Evolutionary conservation across 2,113 vertebrate species (phyloP).

Genomic region (Hylia prasina): DNA sequence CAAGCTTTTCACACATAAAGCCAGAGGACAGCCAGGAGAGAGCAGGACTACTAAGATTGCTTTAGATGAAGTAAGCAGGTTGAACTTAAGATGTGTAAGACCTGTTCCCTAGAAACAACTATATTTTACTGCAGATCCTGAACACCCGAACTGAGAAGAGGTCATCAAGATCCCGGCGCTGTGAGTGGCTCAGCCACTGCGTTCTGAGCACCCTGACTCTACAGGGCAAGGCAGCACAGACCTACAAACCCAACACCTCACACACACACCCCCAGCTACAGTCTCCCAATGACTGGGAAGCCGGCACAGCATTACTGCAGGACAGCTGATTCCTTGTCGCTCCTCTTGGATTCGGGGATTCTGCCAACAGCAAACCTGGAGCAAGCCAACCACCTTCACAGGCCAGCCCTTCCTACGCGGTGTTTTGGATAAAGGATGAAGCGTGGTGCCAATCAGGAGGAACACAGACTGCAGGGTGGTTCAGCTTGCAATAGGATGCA

Average conservation of each 20-base stretch:
- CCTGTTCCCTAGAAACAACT: background rate
- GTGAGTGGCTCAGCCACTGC: rapidly evolving
- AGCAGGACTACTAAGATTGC: background rate
- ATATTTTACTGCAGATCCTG: background rate
- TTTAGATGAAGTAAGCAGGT: background rate
- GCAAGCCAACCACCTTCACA: rapidly evolving
- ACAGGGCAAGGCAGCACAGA: background rate
- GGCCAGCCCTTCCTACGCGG: background rate
- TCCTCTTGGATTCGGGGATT: background rate
- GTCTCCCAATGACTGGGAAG: background rate
- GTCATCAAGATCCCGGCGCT: rapidly evolving
- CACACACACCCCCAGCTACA: rapidly evolving
- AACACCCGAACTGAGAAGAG: background rate
- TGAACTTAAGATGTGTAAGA: background rate
- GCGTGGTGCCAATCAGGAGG: background rate
- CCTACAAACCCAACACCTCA: background rate
- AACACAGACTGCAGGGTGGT: background rate
- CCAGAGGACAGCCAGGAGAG: background rate
- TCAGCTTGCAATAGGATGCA: background rate
- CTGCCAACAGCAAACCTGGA: background rate
- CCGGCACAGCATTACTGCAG: background rate
- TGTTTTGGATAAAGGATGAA: background rate
- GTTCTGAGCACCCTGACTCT: background rate
- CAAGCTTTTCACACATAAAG: background rate
- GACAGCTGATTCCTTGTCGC: background rate